Percentiles rank a stretch among this genome's conserved stretches.
These are phyloP conservation scores for Sminthurides aquaticus DNA, from an alignment of 2,888 invertebrate genomes.

Conservation along the genomic window DNA sequence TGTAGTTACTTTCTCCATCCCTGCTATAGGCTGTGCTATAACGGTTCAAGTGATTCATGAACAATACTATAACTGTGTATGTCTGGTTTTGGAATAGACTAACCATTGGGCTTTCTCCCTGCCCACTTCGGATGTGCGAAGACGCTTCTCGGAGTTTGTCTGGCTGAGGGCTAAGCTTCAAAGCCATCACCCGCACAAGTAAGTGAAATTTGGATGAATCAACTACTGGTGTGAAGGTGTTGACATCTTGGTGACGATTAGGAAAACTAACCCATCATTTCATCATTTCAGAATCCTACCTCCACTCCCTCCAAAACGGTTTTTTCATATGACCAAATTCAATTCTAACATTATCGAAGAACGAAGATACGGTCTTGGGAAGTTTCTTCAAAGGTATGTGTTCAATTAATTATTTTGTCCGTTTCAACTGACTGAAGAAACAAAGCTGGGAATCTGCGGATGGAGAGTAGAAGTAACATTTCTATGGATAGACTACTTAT, in stretches of 20 bases:
- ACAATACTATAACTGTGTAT: no score
- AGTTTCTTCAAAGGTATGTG: slow-evolving; percentile 33
- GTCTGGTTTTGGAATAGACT: slow-evolving; percentile 33
- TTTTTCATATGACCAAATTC: slow-evolving; percentile 35
- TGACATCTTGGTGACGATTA: no score
- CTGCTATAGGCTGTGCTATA: background rate
- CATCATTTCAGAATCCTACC: slow-evolving; percentile 28
- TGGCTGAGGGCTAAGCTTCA: slow-evolving; percentile 36
- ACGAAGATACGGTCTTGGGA: slow-evolving; percentile 30
- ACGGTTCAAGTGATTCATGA: no score
- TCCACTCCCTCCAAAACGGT: slow-evolving; percentile 36
- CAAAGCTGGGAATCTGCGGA: background rate
- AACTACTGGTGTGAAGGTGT: no score
- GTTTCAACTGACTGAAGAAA: background rate
- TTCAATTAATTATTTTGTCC: background rate
- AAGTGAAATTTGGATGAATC: slow-evolving; percentile 19
- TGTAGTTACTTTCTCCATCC: background rate
- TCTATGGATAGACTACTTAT: background rate
- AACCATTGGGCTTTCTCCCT: slow-evolving; percentile 36
- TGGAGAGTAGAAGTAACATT: background rate
- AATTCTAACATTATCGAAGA: slow-evolving; percentile 33
- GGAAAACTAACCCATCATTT: no score
- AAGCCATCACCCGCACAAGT: slow-evolving; percentile 37
- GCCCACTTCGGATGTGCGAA: slow-evolving; percentile 30
- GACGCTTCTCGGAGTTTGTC: slow-evolving; percentile 39